A percentile compares a stretch with the other conserved stretches of the same genome.
These are phyloP conservation scores for Creontiades dilutus DNA, from an alignment of 2,888 invertebrate species.

Conservation along the genomic window DNA sequence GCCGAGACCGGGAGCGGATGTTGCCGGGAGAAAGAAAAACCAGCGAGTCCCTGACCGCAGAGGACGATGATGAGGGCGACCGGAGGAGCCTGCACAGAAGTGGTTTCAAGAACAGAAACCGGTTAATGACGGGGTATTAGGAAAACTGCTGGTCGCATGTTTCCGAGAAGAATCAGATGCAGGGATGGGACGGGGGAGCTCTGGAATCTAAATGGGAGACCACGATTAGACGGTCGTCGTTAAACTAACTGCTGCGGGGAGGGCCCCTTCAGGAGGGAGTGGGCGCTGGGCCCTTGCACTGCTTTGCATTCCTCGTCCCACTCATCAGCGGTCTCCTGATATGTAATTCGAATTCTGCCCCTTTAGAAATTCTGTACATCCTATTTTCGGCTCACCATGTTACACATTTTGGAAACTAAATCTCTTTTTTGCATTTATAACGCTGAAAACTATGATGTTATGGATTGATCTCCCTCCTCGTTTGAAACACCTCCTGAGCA, in stretches of 20 bases:
- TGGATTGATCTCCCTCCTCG: no score
- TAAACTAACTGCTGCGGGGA: slow-evolving; percentile 56
- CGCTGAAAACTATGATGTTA: no score
- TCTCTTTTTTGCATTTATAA: no score
- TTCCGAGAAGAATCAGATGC: slow-evolving; percentile 41
- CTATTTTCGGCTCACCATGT: no score
- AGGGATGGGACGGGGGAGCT: neutral
- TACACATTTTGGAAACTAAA: no score
- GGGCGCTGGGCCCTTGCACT: slow-evolving; percentile 24
- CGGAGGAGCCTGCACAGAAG: slow-evolving; percentile 56
- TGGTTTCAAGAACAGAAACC: slow-evolving; percentile 64
- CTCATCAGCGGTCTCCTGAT: no score
- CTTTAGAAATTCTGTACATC: no score
- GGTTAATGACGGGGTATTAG: slow-evolving; percentile 70
- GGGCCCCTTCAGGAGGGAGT: neutral
- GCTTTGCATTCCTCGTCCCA: slow-evolving; percentile 5
- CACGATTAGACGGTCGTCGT: slow-evolving; percentile 64
- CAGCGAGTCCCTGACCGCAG: neutral
- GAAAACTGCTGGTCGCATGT: slow-evolving; percentile 70
- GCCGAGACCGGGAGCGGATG: neutral
- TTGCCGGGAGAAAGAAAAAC: slow-evolving; percentile 13
- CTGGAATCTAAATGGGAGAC: slow-evolving; percentile 65
- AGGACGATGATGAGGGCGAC: slow-evolving; percentile 34
- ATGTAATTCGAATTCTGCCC: no score
- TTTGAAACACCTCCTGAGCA: no score